Percentiles rank a stretch among this genome's conserved stretches.
These are phyloP conservation scores for Drosophila ohnishii DNA, from an alignment of 1,140 invertebrate species.

Conservation along the genomic window DNA sequence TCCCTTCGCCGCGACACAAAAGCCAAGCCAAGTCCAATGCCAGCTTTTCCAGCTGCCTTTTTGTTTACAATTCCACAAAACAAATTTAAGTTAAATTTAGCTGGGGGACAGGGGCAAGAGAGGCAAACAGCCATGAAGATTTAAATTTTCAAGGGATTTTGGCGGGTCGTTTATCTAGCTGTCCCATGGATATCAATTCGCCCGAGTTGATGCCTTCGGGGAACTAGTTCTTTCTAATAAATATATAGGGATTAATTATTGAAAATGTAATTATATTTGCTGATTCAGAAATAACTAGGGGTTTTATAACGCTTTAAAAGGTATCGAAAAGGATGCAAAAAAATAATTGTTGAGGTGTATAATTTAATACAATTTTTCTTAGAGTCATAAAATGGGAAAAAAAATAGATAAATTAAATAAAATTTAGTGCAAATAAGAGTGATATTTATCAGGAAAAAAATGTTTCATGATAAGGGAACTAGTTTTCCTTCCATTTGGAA, in stretches of 20 bases:
- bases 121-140: background rate
- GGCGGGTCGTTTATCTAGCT: background rate
- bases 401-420: background rate
- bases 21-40: conserved; percentile 3
- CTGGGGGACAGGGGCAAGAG: background rate
- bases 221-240: background rate
- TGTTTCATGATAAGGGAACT: background rate
- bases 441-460: background rate
- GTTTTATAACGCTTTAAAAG: too few relatives aligned
- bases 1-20: conserved; percentile 21
- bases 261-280: background rate
- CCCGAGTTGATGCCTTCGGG: background rate
- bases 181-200: background rate
- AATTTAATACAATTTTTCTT: too few relatives aligned
- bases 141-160: conserved; percentile 12
- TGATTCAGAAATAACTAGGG: too few relatives aligned
- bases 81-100: conserved; percentile 41
- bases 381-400: too few relatives aligned
- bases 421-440: background rate
- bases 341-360: too few relatives aligned
- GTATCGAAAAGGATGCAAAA: too few relatives aligned
- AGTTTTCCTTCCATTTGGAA: background rate
- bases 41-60: conserved; percentile 8
- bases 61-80: conserved; percentile 32
- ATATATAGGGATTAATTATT: background rate